Base-by-base conservation (phyloP, 30 jellyfish, hydroid and myxozoan genomes). In the Hydractinia echinata region DNA sequence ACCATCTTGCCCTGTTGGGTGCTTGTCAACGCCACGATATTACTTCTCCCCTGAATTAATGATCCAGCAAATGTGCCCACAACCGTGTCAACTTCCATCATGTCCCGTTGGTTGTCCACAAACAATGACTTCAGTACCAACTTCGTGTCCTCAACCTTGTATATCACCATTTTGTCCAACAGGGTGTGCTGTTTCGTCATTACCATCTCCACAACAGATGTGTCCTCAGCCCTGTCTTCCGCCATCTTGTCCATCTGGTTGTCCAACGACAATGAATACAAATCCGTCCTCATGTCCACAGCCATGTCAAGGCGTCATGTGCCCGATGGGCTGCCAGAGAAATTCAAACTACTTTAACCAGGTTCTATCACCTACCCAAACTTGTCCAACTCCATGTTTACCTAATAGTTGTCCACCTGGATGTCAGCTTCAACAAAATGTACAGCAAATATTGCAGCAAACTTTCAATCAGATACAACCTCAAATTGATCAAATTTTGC, bases 321-420 rank as follows among this genome's bases (percentile, higher is more conserved):
- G 87, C 53, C 87, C 87, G 15, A 10, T 39, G 7, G 73, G 79
- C 18, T 80, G 87, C 73, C 83, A 67, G 16, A 7, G n/a, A 7
- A 56, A 64, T 49, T 61, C 16, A 61, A 80, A 61, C 51, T 14
- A 5, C 53, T 21, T 39, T 49, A 84, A 84, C 5, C 54, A 77
- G 10, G 55, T 76, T 77, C 85, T 95, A 55, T 94, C 97, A 21
- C 93, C 60, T 7, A 84, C 87, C n/a, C 19, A n/a, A n/a, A 64
- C 51, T 64, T 81, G 85, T 52, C 88, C 85, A 77, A 68, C 70
- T 58, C 90, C 85, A 51, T 77, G 85, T 61, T 54, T 15, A 53
- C 77, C 85, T 53, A 66, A 66, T 48, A 48, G 11, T 60, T 77
- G 85, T n/a, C 85, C 85, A 4, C 10, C 53, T 52, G 85, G 85